Conservation (phyloP, 2,113 vertebrate genomes). For the Cercocebus atys region DNA sequence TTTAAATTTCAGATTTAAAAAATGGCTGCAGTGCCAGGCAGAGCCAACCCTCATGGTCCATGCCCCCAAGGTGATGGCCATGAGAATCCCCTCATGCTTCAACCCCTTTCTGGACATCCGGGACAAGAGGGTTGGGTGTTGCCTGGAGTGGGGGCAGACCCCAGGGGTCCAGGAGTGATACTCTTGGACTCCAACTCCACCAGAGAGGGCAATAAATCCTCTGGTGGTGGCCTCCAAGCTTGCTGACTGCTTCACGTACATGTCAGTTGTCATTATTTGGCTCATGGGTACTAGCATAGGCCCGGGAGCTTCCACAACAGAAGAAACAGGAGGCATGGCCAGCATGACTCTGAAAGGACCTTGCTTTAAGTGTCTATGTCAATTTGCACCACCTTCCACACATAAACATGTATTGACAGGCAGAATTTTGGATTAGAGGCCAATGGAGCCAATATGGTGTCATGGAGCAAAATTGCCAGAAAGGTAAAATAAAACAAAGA, state of each 20-base stretch:
- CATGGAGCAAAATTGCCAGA: background rate
- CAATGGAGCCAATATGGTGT: background rate
- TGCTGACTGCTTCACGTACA: background rate
- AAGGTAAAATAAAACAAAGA: background rate
- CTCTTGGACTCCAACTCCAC: background rate
- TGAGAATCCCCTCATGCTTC: background rate
- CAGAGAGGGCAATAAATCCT: background rate
- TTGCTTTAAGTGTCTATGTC: background rate
- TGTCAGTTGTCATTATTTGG: background rate
- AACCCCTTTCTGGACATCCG: background rate
- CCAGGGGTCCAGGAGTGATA: background rate
- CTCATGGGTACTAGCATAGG: background rate
- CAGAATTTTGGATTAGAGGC: background rate
- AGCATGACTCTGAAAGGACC: background rate
- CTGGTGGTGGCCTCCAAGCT: background rate
- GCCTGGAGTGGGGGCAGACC: background rate
- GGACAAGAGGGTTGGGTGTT: background rate
- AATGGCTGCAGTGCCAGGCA: background rate
- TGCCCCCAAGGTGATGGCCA: background rate
- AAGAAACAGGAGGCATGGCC: background rate
- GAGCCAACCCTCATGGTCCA: background rate
- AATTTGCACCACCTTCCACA: background rate
- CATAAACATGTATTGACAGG: background rate
- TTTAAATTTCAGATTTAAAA: background rate
- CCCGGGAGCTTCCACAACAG: background rate